Conservation (phyloP, 2,113 vertebrate genomes). For the Pygoscelis adeliae region DNA sequence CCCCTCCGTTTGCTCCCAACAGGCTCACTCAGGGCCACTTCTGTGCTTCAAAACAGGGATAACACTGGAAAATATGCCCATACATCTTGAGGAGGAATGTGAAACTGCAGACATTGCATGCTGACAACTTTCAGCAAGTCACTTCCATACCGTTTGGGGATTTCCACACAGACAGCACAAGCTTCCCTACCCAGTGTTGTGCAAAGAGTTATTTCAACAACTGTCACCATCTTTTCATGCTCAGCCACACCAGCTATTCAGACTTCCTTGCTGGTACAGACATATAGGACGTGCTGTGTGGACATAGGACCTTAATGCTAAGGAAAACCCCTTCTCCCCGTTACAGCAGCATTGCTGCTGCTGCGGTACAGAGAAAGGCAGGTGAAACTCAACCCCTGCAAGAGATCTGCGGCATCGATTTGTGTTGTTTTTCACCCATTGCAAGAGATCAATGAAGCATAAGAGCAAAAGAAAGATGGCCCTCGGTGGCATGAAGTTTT, state of each 20-base stretch:
- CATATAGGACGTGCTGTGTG: not conserved
- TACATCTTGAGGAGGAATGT: not conserved
- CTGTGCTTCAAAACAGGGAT: not conserved
- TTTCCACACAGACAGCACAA: not conserved
- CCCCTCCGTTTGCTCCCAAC: not conserved
- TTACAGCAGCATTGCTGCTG: not conserved
- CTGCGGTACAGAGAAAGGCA: not conserved
- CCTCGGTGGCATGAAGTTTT: conserved; percentile 15
- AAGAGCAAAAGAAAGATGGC: not conserved
- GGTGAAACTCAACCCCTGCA: not conserved
- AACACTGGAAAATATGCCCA: not conserved
- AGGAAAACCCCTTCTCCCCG: not conserved
- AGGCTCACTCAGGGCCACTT: not conserved
- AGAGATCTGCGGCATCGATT: conserved; percentile 23
- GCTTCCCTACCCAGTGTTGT: not conserved
- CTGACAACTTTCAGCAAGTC: not conserved
- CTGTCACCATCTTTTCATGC: not conserved
- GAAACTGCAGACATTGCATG: not conserved
- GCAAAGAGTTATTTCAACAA: not conserved
- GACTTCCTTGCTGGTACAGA: not conserved
- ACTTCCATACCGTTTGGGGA: not conserved
- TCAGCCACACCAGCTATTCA: not conserved
- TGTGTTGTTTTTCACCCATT: conserved; percentile 13
- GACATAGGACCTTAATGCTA: not conserved
- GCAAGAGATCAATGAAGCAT: not conserved